These are phyloP conservation scores for Scopus umbretta DNA, from an alignment of 2,113 vertebrate species.

Conservation along the genomic window DNA sequence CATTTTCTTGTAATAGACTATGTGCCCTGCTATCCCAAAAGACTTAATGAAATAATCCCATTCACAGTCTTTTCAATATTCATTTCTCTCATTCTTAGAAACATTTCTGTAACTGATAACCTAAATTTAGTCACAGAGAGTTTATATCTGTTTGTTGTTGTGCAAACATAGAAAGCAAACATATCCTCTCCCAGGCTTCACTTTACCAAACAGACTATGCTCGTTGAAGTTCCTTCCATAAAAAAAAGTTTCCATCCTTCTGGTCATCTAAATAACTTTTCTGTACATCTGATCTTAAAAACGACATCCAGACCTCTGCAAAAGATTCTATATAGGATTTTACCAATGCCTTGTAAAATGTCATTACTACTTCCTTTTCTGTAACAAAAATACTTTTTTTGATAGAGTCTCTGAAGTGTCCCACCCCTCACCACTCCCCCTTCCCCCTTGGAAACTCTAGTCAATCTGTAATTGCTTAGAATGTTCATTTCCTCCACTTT, in stretches of 20 bases:
- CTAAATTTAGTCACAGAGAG: not conserved
- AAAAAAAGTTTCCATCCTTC: not conserved
- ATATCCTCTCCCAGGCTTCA: not conserved
- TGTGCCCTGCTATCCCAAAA: not conserved
- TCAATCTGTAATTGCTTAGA: not conserved
- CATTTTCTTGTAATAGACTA: not conserved
- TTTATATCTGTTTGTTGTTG: not conserved
- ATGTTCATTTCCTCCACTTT: not conserved
- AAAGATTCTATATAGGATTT: not conserved
- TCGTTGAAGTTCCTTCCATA: not conserved
- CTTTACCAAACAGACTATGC: not conserved
- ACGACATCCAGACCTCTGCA: not conserved
- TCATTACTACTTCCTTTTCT: not conserved
- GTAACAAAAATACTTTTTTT: not conserved
- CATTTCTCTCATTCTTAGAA: not conserved
- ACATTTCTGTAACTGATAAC: not conserved
- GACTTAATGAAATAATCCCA: not conserved
- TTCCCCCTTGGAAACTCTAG: not conserved
- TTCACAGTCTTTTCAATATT: not conserved
- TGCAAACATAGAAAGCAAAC: not conserved
- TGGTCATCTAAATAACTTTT: not conserved
- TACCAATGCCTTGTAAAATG: not conserved
- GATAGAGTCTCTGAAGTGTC: not conserved
- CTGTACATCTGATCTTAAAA: not conserved
- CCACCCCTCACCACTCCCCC: not conserved